phyloP scores from a whole-genome alignment of 2,797 vertebrate species.

The Esox masquinongy region DNA sequence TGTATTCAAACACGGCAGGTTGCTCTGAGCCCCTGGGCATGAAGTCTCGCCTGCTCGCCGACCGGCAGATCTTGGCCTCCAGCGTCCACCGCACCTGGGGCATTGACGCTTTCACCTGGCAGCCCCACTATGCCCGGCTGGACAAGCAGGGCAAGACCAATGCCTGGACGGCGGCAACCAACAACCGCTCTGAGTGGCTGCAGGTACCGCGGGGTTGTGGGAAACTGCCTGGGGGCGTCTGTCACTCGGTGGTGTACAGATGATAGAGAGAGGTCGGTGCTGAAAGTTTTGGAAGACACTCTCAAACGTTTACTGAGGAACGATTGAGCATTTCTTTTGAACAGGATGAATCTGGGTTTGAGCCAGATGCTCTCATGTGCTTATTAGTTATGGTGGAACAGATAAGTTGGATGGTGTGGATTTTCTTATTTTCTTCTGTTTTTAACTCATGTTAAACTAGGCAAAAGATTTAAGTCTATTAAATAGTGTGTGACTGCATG shows the following conservation, averaged over 20 bases:
- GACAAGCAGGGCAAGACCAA: slow-evolving; percentile 96
- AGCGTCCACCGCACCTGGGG: slow-evolving; percentile 91
- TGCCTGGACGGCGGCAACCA: slow-evolving; percentile 86
- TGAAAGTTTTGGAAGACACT: background rate
- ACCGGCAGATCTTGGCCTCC: slow-evolving; percentile 88
- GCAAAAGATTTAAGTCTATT: too few relatives aligned
- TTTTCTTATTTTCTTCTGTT: too few relatives aligned
- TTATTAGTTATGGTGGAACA: background rate
- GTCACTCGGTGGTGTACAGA: background rate
- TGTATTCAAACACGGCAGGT: slow-evolving; percentile 89
- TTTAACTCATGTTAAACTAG: too few relatives aligned
- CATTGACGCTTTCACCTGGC: slow-evolving; percentile 88
- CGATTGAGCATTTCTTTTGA: background rate
- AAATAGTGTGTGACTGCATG: too few relatives aligned
- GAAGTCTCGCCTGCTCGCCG: slow-evolving; percentile 82
- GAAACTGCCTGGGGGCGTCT: background rate
- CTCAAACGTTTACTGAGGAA: background rate
- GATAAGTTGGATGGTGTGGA: background rate
- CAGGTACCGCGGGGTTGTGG: slow-evolving; percentile 78
- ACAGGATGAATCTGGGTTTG: background rate
- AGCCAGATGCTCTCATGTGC: background rate
- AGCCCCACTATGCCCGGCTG: slow-evolving; percentile 86
- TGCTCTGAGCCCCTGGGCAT: slow-evolving; percentile 92
- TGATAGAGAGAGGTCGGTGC: background rate
- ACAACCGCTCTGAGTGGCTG: slow-evolving; percentile 84